Base-by-base conservation (phyloP, 2,113 vertebrate genomes). In the Apodemus speciosus region DNA sequence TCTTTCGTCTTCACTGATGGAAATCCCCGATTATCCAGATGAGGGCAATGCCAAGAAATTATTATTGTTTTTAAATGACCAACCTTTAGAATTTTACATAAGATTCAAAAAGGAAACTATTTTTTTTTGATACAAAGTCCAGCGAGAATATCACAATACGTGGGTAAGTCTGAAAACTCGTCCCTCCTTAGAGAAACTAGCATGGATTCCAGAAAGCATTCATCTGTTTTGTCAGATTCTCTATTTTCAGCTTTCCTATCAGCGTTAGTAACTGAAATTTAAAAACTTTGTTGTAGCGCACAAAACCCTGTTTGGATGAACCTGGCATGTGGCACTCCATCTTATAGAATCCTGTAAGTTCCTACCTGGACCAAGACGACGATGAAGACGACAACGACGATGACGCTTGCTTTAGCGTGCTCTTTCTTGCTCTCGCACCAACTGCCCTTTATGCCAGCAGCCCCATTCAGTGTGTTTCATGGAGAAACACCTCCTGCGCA, bases 121-220 rank as follows among this genome's bases (percentile, higher is more conserved):
- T n/a, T n/a, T n/a, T 85, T 95, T 95, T 91, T 94, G 62, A 66
- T 91, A 68, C 40, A 53, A 92, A 95, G 56, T 93, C 21, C 64
- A 88, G 56, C 46, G 18, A 87, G 23, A 43, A 43, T 58, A 64
- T 53, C 32, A 38, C 53, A 66, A 86, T 88, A 40, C 38, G 56
- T 49, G 38, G 71, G 18, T 66, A 66, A 64, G 58, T 14, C 30
- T 21, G n/a, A 58, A 7, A 40, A 25, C 69, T 10, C 2, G 1
- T 35, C 69, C 68, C 49, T 87, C 49, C 85, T 86, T 8, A 7
- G 66, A 56, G 14, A 40, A 62, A 9, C 18, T 51, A 75, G 2
- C 35, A 56, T 6, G 11, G 35, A 27, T 3, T 6, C 11, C 40
- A 16, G 8, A 13, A 53, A 62, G 10, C 16, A 35, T 60, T n/a